Conservation (phyloP, 2,797 vertebrate genomes). For the Taeniopygia guttata region DNA sequence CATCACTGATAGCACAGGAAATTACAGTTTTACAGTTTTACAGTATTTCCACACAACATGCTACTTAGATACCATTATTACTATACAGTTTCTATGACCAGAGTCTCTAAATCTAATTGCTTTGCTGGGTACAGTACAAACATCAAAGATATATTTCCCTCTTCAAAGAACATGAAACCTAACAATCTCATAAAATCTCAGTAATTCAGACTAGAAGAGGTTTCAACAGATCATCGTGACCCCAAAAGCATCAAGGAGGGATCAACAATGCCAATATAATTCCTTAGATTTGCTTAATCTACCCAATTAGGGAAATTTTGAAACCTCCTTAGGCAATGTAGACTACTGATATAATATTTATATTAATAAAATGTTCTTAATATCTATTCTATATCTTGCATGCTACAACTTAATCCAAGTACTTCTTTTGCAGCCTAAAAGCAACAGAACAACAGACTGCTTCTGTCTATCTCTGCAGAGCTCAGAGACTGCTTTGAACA, state of each 20-base stretch:
- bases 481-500: background rate
- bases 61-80: background rate
- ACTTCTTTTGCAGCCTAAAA: background rate
- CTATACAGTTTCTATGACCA: background rate
- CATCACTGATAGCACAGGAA: background rate
- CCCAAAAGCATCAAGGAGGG: background rate
- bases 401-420: background rate
- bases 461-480: background rate
- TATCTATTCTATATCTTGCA: background rate
- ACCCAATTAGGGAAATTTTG: background rate
- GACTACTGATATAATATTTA: background rate
- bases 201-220: background rate
- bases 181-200: background rate
- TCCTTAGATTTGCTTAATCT: background rate
- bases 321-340: background rate
- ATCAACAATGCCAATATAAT: background rate
- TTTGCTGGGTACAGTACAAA: background rate
- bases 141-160: background rate
- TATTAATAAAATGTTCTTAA: background rate
- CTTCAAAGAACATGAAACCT: background rate
- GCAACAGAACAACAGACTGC: background rate
- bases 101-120: background rate
- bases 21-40: background rate
- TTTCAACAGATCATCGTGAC: background rate
- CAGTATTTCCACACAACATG: background rate